Base-by-base conservation (phyloP, 1,140 invertebrate species). In the Drosophila sp. region DNA sequence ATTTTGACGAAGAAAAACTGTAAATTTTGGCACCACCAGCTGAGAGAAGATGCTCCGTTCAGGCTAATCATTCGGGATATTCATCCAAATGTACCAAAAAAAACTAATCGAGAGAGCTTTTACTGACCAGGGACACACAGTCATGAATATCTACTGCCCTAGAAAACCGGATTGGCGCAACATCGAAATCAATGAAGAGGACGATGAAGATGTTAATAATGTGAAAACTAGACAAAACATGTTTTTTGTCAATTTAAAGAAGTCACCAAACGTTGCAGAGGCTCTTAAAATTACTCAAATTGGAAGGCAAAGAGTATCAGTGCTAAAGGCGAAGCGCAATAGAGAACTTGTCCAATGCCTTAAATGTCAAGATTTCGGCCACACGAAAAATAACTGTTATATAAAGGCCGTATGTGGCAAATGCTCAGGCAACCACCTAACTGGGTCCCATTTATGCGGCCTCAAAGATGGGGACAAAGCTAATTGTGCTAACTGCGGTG, bases 11-110 rank as follows among this genome's bases (percentile, higher is more conserved):
- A 23, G 8, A n/a, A 30, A 27, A 66, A 66, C 8, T 75, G 68
- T 32, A 57, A 75, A 23, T 75, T 70, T 11, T 75, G 62, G 72
- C 40, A 70, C 11, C 62, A 74, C 32, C 61, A 70, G 17, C 40
- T 73, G 11, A 57, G 61, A 17, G 62, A 66, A 41, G 44, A 62
- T 23, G 69, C 33, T 10, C 60, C 55, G 6, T 63, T 32, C 35
- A 69, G 44, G 25, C 10, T 69, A 32, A 41, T 70, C 17, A 23
- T 74, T 2, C 40, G 10, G 29, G 50, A 70, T 63, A 70, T 74
- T 30, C 57, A 70, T 25, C 54, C 32, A 4, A 74, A 69, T 6
- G 62, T 66, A 17, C 17, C 17, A 17, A 17, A 17, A 70, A 23
- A n/a, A 70, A 32, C 10, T 64, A 63, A 69, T 68, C 47, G 60